Base-by-base conservation (phyloP, 2,113 vertebrate genomes). In the Chloropsis cyanopogon region DNA sequence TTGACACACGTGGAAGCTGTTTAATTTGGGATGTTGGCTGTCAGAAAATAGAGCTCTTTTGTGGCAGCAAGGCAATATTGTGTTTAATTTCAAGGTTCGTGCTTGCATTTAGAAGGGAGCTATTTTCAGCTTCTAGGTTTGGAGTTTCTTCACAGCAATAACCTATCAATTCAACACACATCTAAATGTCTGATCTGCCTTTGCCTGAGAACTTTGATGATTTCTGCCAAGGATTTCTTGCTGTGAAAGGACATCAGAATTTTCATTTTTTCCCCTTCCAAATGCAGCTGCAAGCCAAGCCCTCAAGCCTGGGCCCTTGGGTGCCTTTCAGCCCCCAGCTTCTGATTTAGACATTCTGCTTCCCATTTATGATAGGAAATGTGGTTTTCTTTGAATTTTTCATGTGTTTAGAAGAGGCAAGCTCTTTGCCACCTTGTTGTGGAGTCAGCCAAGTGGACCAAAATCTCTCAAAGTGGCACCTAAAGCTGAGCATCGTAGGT, bases 1-100 rank as follows among this genome's bases (percentile, higher is more conserved):
- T 86, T 96, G 93, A 95, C 94, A 96, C 89, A 89, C 1, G 2
- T 94, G 92, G 86, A 95, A 93, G 93, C 87, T 96, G 73, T 95
- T 96, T 93, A 90, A 95, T 95, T 84, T 92, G 47, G 73, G 82
- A 76, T 82, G 78, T 71, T 90, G 89, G 90, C 83, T 96, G 81
- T 76, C 85, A 86, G 91, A 96, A 93, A 95, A 94, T 71, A 90
- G 85, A 88, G 85, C n/a, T 80, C 91, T 92, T 92, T 59, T 64
- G 90, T 88, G 46, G 59, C 72, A 49, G 80, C 41, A 47, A 90
- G 80, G 81, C 63, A 82, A 88, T 89, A 77, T 66, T 70, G 83
- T 66, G 29, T 71, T 69, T 85, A 77, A 84, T 93, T 88, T 91
- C 52, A 86, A 94, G 63, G 80, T 90, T 33, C 0, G 4, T 76